Base-by-base conservation (phyloP, 2,888 invertebrate genomes). In the Cenopis cana region DNA sequence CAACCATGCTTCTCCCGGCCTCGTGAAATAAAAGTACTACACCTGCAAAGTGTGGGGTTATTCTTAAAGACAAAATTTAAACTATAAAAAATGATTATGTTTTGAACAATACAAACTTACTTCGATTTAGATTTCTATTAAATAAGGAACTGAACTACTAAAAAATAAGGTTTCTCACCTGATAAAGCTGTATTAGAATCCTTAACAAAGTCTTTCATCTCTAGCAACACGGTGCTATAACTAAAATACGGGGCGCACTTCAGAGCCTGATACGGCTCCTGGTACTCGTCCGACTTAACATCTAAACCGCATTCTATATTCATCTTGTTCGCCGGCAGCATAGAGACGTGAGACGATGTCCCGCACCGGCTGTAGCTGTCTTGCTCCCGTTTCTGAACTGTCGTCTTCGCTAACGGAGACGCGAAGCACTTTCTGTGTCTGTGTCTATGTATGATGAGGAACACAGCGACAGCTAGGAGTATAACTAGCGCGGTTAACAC, bases 201-300 rank as follows among this genome's bases (percentile, higher is more conserved):
- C 79, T 94, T 94, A 74, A 92, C 93, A 82, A 95, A 95, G 87
- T 96, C 95, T 86, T 95, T 95, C 96, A 96, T 96, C 89, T 96
- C 96, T 90, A 96, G 94, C 81, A 96, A 94, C 60, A 96, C 96
- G 36, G 96, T 95, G 85, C 96, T 96, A 89, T 96, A 96, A 83
- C 95, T 96, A 86, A 96, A 96, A 86, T 96, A 96, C 2, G 96
- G 96, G 14, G 96, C 95, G 82, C 95, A 96, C 85, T 95, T 95
- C 77, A 96, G 89, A 20, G 96, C 96, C 87, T 96, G 96, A 87
- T 96, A 96, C 52, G 97, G 97, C 89, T 97, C 97, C 82, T 96
- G 96, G 87, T 97, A 97, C 84, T 96, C 96, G 81, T 96, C 96
- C 57, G 95, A 94, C 83, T 95, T 95, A 77, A 95, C 93, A 80